Evolutionary conservation across 2,797 vertebrate species (phyloP).

Genomic region (Gallirallus australis): DNA sequence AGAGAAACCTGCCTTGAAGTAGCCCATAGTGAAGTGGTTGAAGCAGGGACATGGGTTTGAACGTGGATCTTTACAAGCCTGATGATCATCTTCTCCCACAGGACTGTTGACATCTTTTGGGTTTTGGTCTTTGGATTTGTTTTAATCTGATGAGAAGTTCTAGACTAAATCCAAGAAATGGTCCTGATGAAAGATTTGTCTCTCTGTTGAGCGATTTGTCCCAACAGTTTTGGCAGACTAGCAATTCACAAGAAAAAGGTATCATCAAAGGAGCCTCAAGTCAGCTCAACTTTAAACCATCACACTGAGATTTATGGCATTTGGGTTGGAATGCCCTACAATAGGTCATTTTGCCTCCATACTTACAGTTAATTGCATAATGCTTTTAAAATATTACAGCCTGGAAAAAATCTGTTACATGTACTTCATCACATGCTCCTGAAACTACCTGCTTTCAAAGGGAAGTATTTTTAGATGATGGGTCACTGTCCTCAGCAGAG

Average conservation of each 20-base stretch:
- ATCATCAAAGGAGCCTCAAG: neutral
- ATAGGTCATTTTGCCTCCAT: neutral
- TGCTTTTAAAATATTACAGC: neutral
- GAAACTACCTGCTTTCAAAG: neutral
- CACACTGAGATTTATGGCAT: neutral
- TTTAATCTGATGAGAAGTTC: neutral
- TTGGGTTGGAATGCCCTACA: neutral
- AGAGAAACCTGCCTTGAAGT: neutral
- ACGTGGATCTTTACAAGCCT: neutral
- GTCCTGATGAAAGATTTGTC: neutral
- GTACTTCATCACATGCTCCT: neutral
- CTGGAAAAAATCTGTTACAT: rapidly evolving
- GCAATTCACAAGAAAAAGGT: neutral
- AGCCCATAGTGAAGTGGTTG: neutral
- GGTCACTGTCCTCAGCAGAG: rapidly evolving
- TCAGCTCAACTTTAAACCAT: neutral
- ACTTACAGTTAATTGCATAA: neutral
- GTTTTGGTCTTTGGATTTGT: neutral
- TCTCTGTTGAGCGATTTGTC: neutral
- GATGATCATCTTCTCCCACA: neutral
- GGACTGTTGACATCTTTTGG: neutral
- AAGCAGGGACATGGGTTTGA: neutral
- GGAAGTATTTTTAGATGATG: neutral
- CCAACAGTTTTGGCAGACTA: neutral
- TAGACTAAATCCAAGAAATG: neutral